These are phyloP conservation scores for Amazona vittata DNA, from an alignment of 2,113 vertebrate species.

Conservation along the genomic window DNA sequence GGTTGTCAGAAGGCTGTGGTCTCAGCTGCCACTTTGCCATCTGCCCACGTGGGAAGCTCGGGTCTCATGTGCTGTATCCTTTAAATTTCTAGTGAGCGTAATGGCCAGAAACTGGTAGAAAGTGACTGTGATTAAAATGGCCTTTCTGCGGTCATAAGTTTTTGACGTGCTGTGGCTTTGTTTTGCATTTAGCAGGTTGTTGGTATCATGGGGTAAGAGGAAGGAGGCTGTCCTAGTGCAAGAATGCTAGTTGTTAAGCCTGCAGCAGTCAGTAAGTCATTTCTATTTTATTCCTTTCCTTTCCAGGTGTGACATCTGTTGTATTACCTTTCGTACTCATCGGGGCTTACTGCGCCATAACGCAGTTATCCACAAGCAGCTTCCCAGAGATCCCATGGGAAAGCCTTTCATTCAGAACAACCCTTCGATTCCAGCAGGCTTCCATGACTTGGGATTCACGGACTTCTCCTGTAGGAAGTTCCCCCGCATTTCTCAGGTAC, in stretches of 20 bases:
- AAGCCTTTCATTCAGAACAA: constrained; percentile 98
- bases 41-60: not conserved
- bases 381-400: constrained; percentile 89
- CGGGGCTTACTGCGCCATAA: constrained; percentile 93
- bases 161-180: not conserved
- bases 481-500: constrained; percentile 94
- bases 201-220: not conserved
- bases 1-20: not conserved
- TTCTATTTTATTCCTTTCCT: not conserved
- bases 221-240: not conserved
- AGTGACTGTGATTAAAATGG: not conserved
- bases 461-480: constrained; percentile 98
- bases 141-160: not conserved
- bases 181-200: not conserved
- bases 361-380: constrained; percentile 90
- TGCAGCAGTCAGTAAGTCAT: not conserved
- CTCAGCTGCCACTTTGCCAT: fast-evolving
- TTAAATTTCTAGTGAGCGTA: not conserved
- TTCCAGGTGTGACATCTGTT: constrained; percentile 91
- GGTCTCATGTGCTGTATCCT: not conserved
- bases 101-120: not conserved
- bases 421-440: constrained; percentile 93
- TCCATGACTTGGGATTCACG: constrained; percentile 95
- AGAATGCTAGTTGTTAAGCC: not conserved
- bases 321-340: constrained; percentile 92